These are phyloP conservation scores for Mesitornis unicolor DNA, from an alignment of 2,113 vertebrate genomes.

Conservation along the genomic window DNA sequence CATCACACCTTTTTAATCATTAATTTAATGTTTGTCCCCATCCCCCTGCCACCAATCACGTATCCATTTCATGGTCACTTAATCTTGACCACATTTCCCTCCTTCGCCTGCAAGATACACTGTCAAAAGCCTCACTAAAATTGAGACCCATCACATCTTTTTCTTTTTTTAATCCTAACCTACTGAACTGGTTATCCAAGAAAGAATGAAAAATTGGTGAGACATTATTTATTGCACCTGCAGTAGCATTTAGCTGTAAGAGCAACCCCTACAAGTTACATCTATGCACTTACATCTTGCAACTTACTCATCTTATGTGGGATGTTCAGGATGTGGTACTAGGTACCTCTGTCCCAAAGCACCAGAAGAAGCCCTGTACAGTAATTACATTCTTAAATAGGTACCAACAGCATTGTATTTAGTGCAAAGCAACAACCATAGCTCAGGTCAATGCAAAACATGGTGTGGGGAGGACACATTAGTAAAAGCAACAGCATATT, in stretches of 20 bases:
- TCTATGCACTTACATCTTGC: background rate
- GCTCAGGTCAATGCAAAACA: background rate
- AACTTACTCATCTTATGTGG: background rate
- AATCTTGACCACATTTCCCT: background rate
- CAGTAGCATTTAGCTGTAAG: background rate
- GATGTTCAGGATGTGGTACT: background rate
- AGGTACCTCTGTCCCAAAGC: background rate
- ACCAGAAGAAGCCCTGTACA: background rate
- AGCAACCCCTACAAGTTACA: background rate
- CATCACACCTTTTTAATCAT: background rate
- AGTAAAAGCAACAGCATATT: background rate
- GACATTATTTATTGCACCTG: background rate
- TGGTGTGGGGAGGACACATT: background rate
- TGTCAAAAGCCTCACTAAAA: background rate
- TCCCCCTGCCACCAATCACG: background rate
- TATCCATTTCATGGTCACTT: background rate
- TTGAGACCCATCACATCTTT: fast-evolving
- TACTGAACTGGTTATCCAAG: background rate
- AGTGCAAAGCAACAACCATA: background rate
- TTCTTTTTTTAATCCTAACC: background rate
- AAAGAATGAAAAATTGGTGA: background rate
- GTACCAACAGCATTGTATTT: background rate
- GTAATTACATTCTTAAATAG: background rate
- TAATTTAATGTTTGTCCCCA: background rate
- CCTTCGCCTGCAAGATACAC: background rate